phyloP scores from a whole-genome alignment of 2,888 invertebrate species.

The Plebejus anna region DNA sequence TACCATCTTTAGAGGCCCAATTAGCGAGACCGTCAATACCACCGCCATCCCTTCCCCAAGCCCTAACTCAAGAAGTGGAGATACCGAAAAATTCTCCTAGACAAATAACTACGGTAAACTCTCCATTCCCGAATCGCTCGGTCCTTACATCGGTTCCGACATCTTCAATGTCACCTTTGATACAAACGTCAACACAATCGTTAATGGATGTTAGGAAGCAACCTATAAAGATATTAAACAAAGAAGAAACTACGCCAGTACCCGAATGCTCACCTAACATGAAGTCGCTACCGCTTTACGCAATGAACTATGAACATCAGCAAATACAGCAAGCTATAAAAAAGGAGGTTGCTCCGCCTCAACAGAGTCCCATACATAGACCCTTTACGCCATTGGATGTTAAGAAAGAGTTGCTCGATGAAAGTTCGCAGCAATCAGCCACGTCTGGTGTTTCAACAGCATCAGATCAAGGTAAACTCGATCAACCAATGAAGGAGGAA shows the following conservation, averaged over 20 bases:
- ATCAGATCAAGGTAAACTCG: slow-evolving; percentile 80
- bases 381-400: slow-evolving; percentile 83
- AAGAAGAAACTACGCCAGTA: slow-evolving; percentile 67
- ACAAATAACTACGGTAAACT: slow-evolving; percentile 64
- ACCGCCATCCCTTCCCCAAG: slow-evolving; percentile 57
- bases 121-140: slow-evolving; percentile 62
- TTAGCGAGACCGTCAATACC: slow-evolving; percentile 86
- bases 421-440: slow-evolving; percentile 82
- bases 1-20: slow-evolving; percentile 88
- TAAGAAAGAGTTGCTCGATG: slow-evolving; percentile 86
- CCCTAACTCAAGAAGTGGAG: slow-evolving; percentile 65
- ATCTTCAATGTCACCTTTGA: slow-evolving; percentile 60
- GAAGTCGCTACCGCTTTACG: slow-evolving; percentile 66
- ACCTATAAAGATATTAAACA: slow-evolving; percentile 61
- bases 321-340: slow-evolving; percentile 73
- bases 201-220: slow-evolving; percentile 73
- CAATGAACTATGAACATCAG: slow-evolving; percentile 63
- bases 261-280: slow-evolving; percentile 68
- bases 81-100: slow-evolving; percentile 68
- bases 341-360: slow-evolving; percentile 75
- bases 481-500: slow-evolving; percentile 81
- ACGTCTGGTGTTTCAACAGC: slow-evolving; percentile 80
- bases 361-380: slow-evolving; percentile 73
- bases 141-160: slow-evolving; percentile 61
- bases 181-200: slow-evolving; percentile 68